phyloP scores from a whole-genome alignment of 2,888 invertebrate species.

The Zaprionus bogoriensis region DNA sequence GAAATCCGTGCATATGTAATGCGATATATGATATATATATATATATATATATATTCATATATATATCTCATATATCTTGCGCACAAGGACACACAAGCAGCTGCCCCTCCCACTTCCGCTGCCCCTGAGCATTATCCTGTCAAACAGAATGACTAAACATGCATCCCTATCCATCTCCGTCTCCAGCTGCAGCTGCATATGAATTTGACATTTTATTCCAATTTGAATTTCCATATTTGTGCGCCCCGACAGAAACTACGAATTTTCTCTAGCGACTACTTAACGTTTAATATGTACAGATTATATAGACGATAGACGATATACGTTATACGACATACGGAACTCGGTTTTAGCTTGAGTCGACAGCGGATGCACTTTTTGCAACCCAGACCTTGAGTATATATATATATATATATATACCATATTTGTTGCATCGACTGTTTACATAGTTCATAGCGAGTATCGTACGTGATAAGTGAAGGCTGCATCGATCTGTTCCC shows the following conservation, averaged over 20 bases:
- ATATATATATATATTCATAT: not conserved
- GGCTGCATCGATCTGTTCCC: constrained; percentile 31
- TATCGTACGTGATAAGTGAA: constrained; percentile 48
- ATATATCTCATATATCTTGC: constrained; percentile 1
- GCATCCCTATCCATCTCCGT: not conserved
- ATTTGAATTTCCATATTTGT: not conserved
- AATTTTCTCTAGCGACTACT: constrained; percentile 22
- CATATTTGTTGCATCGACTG: constrained; percentile 40
- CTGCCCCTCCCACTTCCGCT: not conserved
- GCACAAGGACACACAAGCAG: constrained; percentile 11
- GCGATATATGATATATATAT: not conserved
- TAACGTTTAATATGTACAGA: constrained; percentile 22
- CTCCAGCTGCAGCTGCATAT: not conserved
- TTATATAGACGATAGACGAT: not conserved
- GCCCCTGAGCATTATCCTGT: constrained; percentile 5
- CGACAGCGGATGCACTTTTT: not conserved
- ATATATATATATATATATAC: not conserved
- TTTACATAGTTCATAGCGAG: constrained; percentile 24
- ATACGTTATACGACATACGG: not conserved
- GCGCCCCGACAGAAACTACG: not conserved
- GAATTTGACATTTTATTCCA: not conserved
- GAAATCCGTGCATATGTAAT: not conserved
- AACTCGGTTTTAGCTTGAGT: not conserved
- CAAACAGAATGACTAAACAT: constrained; percentile 22
- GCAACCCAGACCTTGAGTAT: not conserved